Evolutionary conservation across 1,140 invertebrate genomes (phyloP).

Genomic region (Hycleus cichorii): DNA sequence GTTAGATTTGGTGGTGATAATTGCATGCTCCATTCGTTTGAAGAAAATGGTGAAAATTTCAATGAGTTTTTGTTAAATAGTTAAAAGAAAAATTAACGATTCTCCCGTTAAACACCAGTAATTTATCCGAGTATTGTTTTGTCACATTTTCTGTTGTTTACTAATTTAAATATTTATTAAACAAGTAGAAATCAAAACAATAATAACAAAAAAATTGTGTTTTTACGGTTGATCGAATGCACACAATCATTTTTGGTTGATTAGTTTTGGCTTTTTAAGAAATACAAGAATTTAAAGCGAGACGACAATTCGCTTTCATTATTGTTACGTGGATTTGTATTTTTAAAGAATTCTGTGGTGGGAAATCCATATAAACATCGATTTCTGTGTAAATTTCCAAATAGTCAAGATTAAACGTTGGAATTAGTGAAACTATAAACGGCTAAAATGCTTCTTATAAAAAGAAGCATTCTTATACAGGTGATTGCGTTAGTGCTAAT

Average conservation of each 20-base stretch:
- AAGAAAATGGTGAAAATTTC: no score
- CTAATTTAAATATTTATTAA: no score
- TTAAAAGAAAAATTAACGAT: no score
- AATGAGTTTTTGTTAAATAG: no score
- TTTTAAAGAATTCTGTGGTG: neutral
- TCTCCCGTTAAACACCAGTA: no score
- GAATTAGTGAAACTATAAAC: neutral
- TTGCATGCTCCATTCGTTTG: no score
- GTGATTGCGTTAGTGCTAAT: neutral
- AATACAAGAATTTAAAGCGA: slow-evolving; percentile 15
- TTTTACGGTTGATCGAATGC: slow-evolving; percentile 11
- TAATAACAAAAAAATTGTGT: neutral
- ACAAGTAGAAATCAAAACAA: no score
- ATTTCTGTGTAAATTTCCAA: neutral
- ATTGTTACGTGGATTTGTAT: slow-evolving; percentile 7
- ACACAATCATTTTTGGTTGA: slow-evolving; percentile 15
- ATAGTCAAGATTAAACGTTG: neutral
- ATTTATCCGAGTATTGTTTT: no score
- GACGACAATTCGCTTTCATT: slow-evolving; percentile 12
- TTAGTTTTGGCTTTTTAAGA: slow-evolving; percentile 16
- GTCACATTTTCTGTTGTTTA: no score
- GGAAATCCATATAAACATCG: slow-evolving; percentile 15
- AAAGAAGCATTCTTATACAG: slow-evolving; percentile 12
- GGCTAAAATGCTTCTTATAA: slow-evolving; percentile 8
- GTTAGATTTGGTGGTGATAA: no score